Conservation (phyloP, 2,888 invertebrate species). For the Bugula neritina region DNA sequence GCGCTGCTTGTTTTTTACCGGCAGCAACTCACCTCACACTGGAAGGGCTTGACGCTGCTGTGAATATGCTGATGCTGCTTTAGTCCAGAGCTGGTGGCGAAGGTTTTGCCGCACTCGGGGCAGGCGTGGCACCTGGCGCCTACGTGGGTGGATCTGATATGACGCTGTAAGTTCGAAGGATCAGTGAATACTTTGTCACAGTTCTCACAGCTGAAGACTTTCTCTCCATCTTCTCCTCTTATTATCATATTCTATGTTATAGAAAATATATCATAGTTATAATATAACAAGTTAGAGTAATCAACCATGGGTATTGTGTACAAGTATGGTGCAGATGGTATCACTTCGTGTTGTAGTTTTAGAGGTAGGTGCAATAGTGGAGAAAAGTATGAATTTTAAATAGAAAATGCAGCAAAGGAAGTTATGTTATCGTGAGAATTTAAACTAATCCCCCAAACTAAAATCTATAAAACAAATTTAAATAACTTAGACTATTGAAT, state of each 20-base stretch:
- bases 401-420: no score
- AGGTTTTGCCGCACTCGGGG: slow-evolving; percentile 96
- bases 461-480: no score
- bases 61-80: slow-evolving; percentile 99
- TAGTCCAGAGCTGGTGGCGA: slow-evolving; percentile 91
- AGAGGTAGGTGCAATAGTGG: no score
- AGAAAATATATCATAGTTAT: no score
- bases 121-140: slow-evolving; percentile 95
- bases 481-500: no score
- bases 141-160: slow-evolving; percentile 89
- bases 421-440: no score
- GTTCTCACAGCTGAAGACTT: slow-evolving; percentile 80
- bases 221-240: slow-evolving; percentile 16
- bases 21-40: slow-evolving; percentile 65
- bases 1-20: no score
- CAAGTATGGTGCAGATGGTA: no score
- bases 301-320: no score
- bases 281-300: background rate
- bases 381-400: no score
- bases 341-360: no score
- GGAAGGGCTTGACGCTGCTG: slow-evolving; percentile 94
- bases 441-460: no score
- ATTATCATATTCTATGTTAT: background rate
- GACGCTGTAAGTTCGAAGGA: slow-evolving; percentile 90
- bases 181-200: slow-evolving; percentile 69